Conservation (phyloP, 1,140 invertebrate genomes). For the Calycopis cecrops region DNA sequence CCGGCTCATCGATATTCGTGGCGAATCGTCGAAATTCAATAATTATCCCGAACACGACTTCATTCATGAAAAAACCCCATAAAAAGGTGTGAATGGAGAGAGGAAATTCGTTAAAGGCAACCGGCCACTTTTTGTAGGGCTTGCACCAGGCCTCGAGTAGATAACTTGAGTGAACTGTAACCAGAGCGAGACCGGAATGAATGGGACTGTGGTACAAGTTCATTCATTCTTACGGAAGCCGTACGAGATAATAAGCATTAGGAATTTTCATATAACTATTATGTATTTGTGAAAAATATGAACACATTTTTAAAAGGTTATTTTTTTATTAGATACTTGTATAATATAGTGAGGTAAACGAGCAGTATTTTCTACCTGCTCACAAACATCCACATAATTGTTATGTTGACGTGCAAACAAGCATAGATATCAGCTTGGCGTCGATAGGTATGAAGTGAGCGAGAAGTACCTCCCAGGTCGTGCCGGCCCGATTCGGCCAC, state of each 20-base stretch:
- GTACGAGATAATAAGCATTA: constrained; percentile 44
- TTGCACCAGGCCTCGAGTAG: constrained; percentile 14
- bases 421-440: too few relatives aligned
- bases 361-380: too few relatives aligned
- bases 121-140: constrained; percentile 24
- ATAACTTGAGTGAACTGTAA: constrained; percentile 39
- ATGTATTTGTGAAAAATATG: constrained; percentile 1
- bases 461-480: too few relatives aligned
- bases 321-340: too few relatives aligned
- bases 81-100: constrained; percentile 72
- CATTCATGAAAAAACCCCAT: constrained; percentile 67
- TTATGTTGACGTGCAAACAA: too few relatives aligned
- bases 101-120: constrained; percentile 55
- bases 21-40: constrained; percentile 73
- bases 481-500: too few relatives aligned
- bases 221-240: constrained; percentile 62
- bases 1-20: constrained; percentile 72
- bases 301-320: too few relatives aligned
- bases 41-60: constrained; percentile 73
- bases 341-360: too few relatives aligned
- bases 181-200: constrained; percentile 69
- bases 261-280: neutral
- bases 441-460: too few relatives aligned
- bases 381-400: too few relatives aligned
- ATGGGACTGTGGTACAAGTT: constrained; percentile 50